A percentile compares a stretch with the other conserved stretches of the same genome.
These are phyloP conservation scores for Hormaphis cornu DNA, from an alignment of 1,140 invertebrate species.

Conservation along the genomic window DNA sequence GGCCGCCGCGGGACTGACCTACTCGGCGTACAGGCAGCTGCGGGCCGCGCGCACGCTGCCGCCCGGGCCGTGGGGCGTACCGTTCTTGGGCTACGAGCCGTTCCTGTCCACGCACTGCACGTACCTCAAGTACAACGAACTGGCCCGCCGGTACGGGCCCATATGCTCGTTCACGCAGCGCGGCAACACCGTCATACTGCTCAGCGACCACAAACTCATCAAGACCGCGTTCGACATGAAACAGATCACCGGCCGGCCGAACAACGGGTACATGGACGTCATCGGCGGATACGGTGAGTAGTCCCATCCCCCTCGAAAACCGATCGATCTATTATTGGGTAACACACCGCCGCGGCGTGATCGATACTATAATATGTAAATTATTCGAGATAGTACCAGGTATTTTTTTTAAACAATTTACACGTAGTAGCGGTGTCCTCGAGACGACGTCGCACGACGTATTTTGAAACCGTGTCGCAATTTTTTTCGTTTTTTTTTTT, in stretches of 20 bases:
- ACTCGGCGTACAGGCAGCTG: conserved; percentile 43
- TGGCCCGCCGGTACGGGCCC: conserved; percentile 65
- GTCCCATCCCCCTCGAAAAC: background rate
- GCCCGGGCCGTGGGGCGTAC: conserved; percentile 75
- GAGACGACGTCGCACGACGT: background rate
- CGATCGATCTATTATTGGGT: no score
- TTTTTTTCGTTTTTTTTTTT: no score
- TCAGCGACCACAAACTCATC: conserved; percentile 75
- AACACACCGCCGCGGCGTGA: no score
- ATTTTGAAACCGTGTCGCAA: conserved; percentile 29
- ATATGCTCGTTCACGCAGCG: conserved; percentile 74
- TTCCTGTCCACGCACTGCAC: conserved; percentile 65
- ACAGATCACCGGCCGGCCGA: conserved; percentile 75
- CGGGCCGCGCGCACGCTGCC: conserved; percentile 54
- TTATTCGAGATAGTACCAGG: no score
- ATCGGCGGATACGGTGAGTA: conserved; percentile 79
- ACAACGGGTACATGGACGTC: conserved; percentile 72
- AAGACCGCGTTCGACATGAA: conserved; percentile 71
- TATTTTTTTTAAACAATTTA: no score
- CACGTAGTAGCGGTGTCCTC: no score
- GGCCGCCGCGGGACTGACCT: conserved; percentile 8
- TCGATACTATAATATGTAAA: no score
- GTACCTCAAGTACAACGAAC: conserved; percentile 64
- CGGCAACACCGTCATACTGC: conserved; percentile 67
- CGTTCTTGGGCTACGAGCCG: conserved; percentile 64